phyloP scores from a whole-genome alignment of 2,797 vertebrate genomes.

The Tokudaia muenninki region DNA sequence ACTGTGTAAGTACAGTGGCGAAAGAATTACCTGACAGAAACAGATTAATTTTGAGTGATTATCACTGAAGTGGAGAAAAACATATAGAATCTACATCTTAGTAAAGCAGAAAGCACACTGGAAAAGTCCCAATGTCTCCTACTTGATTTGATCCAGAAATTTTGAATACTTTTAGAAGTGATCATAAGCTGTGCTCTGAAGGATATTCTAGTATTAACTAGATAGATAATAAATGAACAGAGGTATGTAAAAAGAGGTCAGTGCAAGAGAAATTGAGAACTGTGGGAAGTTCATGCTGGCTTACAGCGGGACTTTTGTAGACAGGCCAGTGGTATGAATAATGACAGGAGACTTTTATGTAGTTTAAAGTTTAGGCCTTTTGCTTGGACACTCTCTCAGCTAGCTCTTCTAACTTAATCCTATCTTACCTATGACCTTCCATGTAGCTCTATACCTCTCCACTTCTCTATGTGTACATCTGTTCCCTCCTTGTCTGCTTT shows the following conservation, averaged over 20 bases:
- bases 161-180: background rate
- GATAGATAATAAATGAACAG: background rate
- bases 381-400: background rate
- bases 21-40: background rate
- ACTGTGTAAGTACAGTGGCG: background rate
- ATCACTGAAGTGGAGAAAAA: background rate
- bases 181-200: constrained; percentile 9
- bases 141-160: background rate
- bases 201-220: background rate
- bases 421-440: background rate
- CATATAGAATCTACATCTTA: background rate
- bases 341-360: background rate
- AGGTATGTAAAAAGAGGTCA: background rate
- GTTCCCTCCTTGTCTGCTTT: background rate
- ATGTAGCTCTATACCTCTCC: background rate
- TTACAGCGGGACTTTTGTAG: background rate
- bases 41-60: background rate
- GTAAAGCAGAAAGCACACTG: background rate
- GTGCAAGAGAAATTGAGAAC: background rate
- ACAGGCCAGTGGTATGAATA: background rate
- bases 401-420: background rate
- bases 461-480: background rate
- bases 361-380: background rate
- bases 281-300: background rate
- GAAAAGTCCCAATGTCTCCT: background rate